Evolutionary conservation across 2,797 vertebrate species (phyloP), one percentile per base, ranked within the genome.

Genomic region (Botia almorhae): DNA sequence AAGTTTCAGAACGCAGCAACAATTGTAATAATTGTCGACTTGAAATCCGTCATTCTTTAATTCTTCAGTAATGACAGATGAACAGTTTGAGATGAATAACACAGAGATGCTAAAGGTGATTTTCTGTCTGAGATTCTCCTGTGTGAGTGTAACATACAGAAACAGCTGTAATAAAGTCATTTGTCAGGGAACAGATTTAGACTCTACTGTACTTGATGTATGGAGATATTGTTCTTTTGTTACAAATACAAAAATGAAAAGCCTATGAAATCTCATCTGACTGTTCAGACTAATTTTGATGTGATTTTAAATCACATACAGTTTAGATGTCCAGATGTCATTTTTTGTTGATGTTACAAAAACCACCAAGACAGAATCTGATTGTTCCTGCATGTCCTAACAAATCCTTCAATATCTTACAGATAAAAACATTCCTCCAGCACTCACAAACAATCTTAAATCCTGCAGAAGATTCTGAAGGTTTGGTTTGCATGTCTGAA

Each of bases 11-110:
- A 53, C 3, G 51, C n/a, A 60, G 64, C 60, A 51, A 75, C 39
- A 19, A 46, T 74, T 65, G 61, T 74, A 48, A 64, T 81, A 81
- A 85, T 79, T 76, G 68, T 36, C 14, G 56, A 64, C 48, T 82
- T 36, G 36, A 74, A 23, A 46, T 50, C 43, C 67, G 29, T 74
- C 14, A 39, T 75, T 33, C 53, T 55, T 63, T 56, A 76, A 53
- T 43, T 14, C 12, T 10, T 14, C 43, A 4, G 33, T 64, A 81
- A 79, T 72, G 33, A 61, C 67, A 14, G 75, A 68, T 50, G 8
- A 69, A 78, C 12, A 70, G 53, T 26, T 63, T 17, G 26, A 10
- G 60, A 33, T 36, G 16, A 12, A 51, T 10, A 58, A 19, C 46
- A 17, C 56, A 51, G 60, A 14, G 46, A 48, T 1, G 21, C 13